Evolutionary conservation across 1,140 invertebrate genomes (phyloP), one percentile per base, ranked within the genome.

Genomic region (Camponotus pennsylvanicus): DNA sequence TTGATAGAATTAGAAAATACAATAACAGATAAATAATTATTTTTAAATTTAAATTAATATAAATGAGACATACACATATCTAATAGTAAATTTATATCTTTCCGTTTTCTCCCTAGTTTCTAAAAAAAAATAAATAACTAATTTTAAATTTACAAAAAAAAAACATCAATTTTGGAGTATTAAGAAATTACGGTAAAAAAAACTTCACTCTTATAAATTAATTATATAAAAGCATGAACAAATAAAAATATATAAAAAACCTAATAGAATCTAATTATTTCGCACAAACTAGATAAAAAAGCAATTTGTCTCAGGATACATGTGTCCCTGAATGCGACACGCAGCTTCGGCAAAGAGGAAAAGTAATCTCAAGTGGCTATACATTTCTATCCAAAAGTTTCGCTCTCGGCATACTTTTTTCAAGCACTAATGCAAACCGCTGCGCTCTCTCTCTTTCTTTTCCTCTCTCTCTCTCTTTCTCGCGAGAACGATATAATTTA

Each of bases 401-500:
- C 66, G 76, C 55, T 42, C 40, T 18, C 13, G 45, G 21, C 13
- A 45, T 15, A 64, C 40, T 77, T 86, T 87, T 86, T 85, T 13
- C 73, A 64, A 76, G 45, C 40, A 73, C 49, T 42, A 59, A 88
- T 69, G 70, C 70, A 69, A 83, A 71, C 67, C 69, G 57, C 64
- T 45, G 40, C 69, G 15, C 45, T 49, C 45, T 49, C 45, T 49
- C 45, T 49, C 45, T 49, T 13, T 49, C 45, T 45, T 11, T 13
- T 15, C 13, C 45, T 15, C 45, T 15, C 13, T 49, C 45, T 52
- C 15, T 52, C 21, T 21, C 37, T 67, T 55, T 34, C 75, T 71
- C 80, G 70, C 21, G 84, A 87, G 90, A 89, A 91, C 90, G 92
- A 92, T 92, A 92, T 93, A 93, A 93, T 93, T 93, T 93, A 93